Base-by-base conservation (phyloP, 2,888 invertebrate species). In the Heliothis peltigera region DNA sequence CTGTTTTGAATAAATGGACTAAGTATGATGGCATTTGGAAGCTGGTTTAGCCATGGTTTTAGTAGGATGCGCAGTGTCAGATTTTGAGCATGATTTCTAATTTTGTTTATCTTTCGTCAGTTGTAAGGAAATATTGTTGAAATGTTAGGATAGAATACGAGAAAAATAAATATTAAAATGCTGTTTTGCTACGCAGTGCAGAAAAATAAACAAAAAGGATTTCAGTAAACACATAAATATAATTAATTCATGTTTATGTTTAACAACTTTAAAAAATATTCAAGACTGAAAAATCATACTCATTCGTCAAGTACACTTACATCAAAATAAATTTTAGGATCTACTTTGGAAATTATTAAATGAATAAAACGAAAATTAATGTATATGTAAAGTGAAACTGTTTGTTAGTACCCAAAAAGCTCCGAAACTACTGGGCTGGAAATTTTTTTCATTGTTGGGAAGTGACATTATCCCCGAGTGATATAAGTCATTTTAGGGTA, bases 21-120 rank as follows among this genome's bases (percentile, higher is more conserved):
- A 65, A 60, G 66, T 73, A 73, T 77, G 73, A 72, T 77, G 78
- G 59, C 54, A 47, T 77, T 77, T 77, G 25, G 67, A 73, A 77
- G 56, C 74, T 44, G 44, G 32, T 73, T 73, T 73, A 6, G 53
- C 53, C 60, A 66, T 73, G 66, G 46, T 72, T 44, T 56, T 48
- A 65, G 52, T 18, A 56, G 59, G 74, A 59, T 28, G 18, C 28
- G 42, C 35, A 59, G 47, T 76, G 44, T 28, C 52, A 62, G 25
- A 35, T 62, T 48, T 53, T 25, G 3, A n/a, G 4, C n/a, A 10
- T 39, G 39, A 5, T 39, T 46, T 22, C 19, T 46, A 46, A 21
- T 21, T 21, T 22, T 22, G 46, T 21, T 46, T 22, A 21, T 5
- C 6, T 21, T 46, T 6, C 1, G 4, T n/a, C n/a, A 5, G 15